Conservation (phyloP, 1,140 invertebrate genomes). For the Paraescarpia echinospica region DNA sequence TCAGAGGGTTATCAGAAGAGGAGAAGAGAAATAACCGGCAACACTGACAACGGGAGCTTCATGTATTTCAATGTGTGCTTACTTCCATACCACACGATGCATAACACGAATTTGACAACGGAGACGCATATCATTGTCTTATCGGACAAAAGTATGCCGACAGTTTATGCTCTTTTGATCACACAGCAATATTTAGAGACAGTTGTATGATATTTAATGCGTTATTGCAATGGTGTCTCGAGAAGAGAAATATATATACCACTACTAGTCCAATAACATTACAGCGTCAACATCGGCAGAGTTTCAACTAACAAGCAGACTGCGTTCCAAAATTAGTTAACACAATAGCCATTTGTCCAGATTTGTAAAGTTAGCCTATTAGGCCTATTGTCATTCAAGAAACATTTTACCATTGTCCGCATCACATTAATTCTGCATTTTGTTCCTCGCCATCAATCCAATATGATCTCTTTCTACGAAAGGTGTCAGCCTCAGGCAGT, state of each 20-base stretch:
- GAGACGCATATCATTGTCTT: too few species aligned
- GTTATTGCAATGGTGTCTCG: not conserved
- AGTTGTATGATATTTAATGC: not conserved
- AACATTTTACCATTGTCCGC: not conserved
- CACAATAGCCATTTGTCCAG: not conserved
- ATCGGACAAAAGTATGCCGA: too few species aligned
- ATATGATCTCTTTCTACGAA: not conserved
- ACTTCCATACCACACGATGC: too few species aligned
- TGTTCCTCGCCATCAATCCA: not conserved
- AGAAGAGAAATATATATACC: not conserved
- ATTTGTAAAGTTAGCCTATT: not conserved
- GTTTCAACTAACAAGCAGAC: not conserved
- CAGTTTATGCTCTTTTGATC: too few species aligned
- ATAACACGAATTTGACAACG: too few species aligned
- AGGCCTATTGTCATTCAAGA: not conserved
- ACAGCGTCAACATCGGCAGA: not conserved
- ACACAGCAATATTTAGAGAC: too few species aligned
- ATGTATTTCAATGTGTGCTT: too few species aligned
- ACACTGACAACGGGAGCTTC: too few species aligned
- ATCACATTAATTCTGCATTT: not conserved
- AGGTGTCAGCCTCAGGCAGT: not conserved
- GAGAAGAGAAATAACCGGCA: too few species aligned
- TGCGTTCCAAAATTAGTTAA: not conserved
- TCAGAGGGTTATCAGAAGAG: too few species aligned
- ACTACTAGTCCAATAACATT: not conserved